Conservation (phyloP, 2,888 invertebrate species). For the Andrena bucephala region DNA sequence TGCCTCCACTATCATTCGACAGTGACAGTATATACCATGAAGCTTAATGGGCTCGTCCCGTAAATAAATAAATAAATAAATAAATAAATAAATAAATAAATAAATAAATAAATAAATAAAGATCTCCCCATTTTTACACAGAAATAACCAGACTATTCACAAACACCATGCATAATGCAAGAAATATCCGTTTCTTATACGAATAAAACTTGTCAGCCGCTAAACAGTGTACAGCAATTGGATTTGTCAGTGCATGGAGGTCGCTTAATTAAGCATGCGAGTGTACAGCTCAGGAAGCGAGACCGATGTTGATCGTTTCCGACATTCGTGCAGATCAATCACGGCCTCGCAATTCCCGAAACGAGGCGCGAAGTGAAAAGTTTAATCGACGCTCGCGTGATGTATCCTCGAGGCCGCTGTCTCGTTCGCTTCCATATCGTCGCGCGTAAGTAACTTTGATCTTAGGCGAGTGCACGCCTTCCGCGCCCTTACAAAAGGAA, state of each 20-base stretch:
- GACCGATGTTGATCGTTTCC: constrained; percentile 36
- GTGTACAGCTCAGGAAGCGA: constrained; percentile 20
- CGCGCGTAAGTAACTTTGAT: constrained; percentile 70
- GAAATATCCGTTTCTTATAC: neutral
- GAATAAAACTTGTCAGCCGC: neutral
- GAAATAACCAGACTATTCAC: too few species aligned
- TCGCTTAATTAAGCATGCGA: constrained; percentile 21
- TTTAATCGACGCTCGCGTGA: constrained; percentile 66
- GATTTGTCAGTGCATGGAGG: constrained; percentile 12
- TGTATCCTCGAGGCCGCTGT: constrained; percentile 42
- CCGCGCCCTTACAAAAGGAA: constrained; percentile 72
- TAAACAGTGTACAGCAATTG: neutral
- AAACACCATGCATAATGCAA: neutral
- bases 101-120: too few species aligned
- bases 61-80: too few species aligned
- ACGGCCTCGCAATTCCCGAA: constrained; percentile 46
- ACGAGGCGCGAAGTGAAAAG: constrained; percentile 61
- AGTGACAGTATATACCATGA: too few species aligned
- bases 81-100: too few species aligned
- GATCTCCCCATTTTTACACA: too few species aligned
- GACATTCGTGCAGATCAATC: constrained; percentile 63
- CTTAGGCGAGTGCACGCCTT: constrained; percentile 59
- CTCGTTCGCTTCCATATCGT: constrained; percentile 47
- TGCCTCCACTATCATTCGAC: neutral
- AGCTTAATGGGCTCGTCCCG: too few species aligned